Base-by-base conservation (phyloP, 2,113 vertebrate species). In the Siphamia tubifer region DNA sequence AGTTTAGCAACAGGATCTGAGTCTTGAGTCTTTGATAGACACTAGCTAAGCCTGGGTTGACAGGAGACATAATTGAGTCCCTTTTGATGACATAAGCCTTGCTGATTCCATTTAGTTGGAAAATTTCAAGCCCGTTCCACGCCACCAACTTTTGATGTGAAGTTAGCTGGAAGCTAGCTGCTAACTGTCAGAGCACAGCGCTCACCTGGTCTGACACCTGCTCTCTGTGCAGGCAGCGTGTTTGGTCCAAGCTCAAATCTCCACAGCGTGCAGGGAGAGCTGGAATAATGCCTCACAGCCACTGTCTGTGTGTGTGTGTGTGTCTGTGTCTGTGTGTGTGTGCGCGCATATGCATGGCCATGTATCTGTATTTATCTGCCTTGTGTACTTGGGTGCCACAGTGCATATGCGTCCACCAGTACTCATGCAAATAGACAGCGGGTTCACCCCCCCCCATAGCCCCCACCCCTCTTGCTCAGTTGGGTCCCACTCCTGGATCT, bases 161-260 rank as follows among this genome's bases (percentile, higher is more conserved):
- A 47, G 62, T 81, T 64, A 68, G 58, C 66, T 35, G 55, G 62
- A 43, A 72, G 48, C 40, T 35, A 48, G 49, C 64, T 21, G 56
- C 64, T 74, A 62, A 51, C 61, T 16, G 27, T 73, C 52, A 40
- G 32, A 9, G 1, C 53, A n/a, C 62, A 32, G 44, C 17, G 9
- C 42, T 80, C 66, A 68, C 78, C 81, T 75, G 77, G 24, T 71
- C 43, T 55, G 72, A 78, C 75, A 82, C 72, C 77, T 73, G 71
- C 60, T 79, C 64, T 63, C 53, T 64, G 36, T 28, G 64, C 69
- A 54, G 52, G 45, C 60, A 66, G 62, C 57, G 39, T 68, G 78
- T 73, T 77, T 24, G 56, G 61, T 63, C 42, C 30, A 48, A 62
- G 54, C 51, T 64, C 32, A 61, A 15, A 47, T 65, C 72, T 58